phyloP scores from a whole-genome alignment of 1,140 invertebrate species.

The Arion vulgaris region DNA sequence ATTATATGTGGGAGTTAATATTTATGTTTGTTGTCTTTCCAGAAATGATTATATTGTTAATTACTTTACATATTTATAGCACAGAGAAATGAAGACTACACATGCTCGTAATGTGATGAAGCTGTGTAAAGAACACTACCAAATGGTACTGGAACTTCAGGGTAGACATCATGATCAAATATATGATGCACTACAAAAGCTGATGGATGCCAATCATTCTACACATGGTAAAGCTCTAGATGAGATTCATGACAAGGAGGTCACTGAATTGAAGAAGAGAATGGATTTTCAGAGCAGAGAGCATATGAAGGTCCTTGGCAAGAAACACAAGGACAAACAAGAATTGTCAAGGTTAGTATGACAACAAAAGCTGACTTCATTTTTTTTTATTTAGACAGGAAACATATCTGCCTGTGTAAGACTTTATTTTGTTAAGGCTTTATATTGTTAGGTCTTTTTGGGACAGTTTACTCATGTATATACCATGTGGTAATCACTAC shows the following conservation, averaged over 20 bases:
- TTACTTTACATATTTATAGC: slow-evolving; percentile 46
- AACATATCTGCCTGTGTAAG: too few species aligned
- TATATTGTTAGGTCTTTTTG: too few species aligned
- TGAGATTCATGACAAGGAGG: slow-evolving; percentile 71
- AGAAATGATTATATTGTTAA: too few species aligned
- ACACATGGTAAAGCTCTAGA: slow-evolving; percentile 81
- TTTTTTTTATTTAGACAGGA: too few species aligned
- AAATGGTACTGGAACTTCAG: slow-evolving; percentile 84
- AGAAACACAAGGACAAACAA: slow-evolving; percentile 89
- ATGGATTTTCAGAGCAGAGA: slow-evolving; percentile 86
- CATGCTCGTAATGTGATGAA: slow-evolving; percentile 81
- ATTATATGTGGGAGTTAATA: too few species aligned
- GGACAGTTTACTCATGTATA: too few species aligned
- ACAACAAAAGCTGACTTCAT: too few species aligned
- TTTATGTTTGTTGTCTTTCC: too few species aligned
- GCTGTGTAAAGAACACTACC: slow-evolving; percentile 81
- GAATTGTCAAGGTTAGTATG: slow-evolving; percentile 81
- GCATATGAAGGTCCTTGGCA: slow-evolving; percentile 87
- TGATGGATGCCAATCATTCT: slow-evolving; percentile 83
- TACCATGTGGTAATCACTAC: too few species aligned
- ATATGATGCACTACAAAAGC: slow-evolving; percentile 82
- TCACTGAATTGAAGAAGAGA: slow-evolving; percentile 85
- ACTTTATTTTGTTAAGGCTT: too few species aligned
- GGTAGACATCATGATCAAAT: slow-evolving; percentile 87
- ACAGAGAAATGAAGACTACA: slow-evolving; percentile 74